phyloP scores from a whole-genome alignment of 35 echinoderm and acorn worm species.

The Antedon bifida region DNA sequence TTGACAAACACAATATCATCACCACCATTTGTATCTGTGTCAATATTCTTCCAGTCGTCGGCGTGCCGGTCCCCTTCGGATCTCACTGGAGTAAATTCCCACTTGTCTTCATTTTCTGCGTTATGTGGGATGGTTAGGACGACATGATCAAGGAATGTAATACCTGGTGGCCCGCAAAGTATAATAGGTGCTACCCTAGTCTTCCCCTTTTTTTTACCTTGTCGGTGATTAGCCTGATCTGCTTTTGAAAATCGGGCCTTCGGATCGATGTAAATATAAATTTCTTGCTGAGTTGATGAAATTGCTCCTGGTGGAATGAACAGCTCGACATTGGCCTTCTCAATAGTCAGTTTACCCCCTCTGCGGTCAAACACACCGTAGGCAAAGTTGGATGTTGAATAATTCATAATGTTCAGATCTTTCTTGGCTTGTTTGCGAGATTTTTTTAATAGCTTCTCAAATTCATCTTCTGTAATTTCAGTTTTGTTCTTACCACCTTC shows the following conservation, averaged over 20 bases:
- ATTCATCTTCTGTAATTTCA: neutral
- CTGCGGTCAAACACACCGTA: conserved; percentile 1
- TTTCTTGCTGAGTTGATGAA: neutral
- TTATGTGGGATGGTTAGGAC: conserved; percentile 9
- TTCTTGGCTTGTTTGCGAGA: neutral
- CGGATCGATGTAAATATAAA: neutral
- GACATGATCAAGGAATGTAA: neutral
- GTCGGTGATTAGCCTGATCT: no score
- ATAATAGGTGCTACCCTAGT: conserved; percentile 6
- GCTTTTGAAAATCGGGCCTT: neutral
- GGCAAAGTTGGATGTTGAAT: conserved; percentile 1
- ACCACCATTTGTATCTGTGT: neutral
- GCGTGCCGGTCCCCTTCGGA: neutral
- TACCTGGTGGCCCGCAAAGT: conserved; percentile 7
- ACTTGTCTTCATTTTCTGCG: conserved; percentile 7
- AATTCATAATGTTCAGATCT: neutral
- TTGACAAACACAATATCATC: neutral
- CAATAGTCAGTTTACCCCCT: neutral
- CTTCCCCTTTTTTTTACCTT: neutral
- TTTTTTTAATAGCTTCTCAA: neutral
- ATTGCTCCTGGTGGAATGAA: neutral
- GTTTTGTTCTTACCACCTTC: no score
- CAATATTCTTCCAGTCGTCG: neutral
- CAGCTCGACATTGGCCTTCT: neutral
- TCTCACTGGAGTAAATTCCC: neutral